Evolutionary conservation across 2,113 vertebrate species (phyloP).

Genomic region (Oryzias javanicus): DNA sequence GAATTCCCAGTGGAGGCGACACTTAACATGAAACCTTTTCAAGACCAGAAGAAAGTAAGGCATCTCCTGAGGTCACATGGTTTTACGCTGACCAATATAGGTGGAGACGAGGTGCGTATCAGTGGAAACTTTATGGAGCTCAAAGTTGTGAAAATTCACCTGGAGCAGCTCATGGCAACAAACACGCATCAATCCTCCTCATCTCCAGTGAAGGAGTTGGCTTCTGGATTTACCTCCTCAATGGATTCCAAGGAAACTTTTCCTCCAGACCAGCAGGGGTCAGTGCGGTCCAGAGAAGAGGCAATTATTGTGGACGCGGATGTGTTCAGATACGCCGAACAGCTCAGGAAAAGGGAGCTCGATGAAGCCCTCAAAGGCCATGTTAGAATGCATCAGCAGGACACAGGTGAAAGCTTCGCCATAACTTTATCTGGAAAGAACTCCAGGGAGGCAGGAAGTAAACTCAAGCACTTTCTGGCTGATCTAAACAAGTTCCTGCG

Average conservation of each 20-base stretch:
- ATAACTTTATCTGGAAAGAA: slow-evolving; percentile 31
- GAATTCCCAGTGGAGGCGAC: slow-evolving; percentile 60
- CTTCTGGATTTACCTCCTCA: background rate
- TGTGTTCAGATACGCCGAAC: slow-evolving; percentile 34
- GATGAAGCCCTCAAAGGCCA: background rate
- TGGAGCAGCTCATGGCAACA: slow-evolving; percentile 31
- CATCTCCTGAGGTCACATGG: slow-evolving; percentile 29
- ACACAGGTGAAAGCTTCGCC: background rate
- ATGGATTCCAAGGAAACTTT: rapidly evolving
- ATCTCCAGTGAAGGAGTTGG: background rate
- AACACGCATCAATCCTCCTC: background rate
- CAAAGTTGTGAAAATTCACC: slow-evolving; percentile 14
- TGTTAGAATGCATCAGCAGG: rapidly evolving
- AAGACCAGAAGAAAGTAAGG: background rate
- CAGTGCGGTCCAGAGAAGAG: background rate
- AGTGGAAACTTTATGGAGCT: slow-evolving; percentile 63
- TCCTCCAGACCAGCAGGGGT: background rate
- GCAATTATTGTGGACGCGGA: slow-evolving; percentile 36
- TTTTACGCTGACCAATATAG: slow-evolving; percentile 17
- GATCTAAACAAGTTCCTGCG: slow-evolving; percentile 20
- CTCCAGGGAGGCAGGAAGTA: rapidly evolving
- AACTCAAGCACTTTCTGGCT: slow-evolving; percentile 37
- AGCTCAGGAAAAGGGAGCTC: background rate
- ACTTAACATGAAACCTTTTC: slow-evolving; percentile 39
- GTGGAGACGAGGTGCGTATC: slow-evolving; percentile 15